Base-by-base conservation (phyloP, 2,797 vertebrate genomes). In the Remorina albescens region DNA sequence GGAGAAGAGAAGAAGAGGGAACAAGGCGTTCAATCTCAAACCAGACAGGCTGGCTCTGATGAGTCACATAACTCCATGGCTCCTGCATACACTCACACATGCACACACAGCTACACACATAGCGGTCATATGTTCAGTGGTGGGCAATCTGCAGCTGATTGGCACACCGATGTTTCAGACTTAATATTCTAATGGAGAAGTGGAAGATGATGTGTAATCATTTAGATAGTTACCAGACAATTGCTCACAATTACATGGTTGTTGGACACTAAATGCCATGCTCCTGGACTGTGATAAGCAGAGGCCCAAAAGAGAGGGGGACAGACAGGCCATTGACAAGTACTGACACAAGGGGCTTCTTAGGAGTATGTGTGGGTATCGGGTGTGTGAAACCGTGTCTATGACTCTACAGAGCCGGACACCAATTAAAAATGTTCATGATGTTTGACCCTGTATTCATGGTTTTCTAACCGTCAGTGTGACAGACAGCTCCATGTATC, bases 391-490 rank as follows among this genome's bases (percentile, higher is more conserved):
- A 19, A 75, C 6, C 62, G 39, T 57, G 57, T 32, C 50, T 26
- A 23, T 32, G 58, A 59, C 54, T 59, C 66, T 50, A 49, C 51
- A 44, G 56, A 87, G 74, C 81, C 81, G 77, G 72, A 88, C 83
- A 85, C 72, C 87, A 89, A 88, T 91, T 91, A 91, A 84, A 88
- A 87, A 87, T 86, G 80, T 87, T 90, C 86, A 89, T 78, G 86
- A 83, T 80, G 81, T 85, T 83, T 85, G 86, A 88, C 72, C 88
- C 76, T 79, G 88, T 81, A 89, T 79, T 80, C 75, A 63, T 34
- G 68, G 78, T 84, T 87, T 85, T 80, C 78, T 64, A 78, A 63
- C 66, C 5, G 69, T 74, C 80, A 67, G 67, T 54, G 74, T 53
- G 69, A 86, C 82, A 88, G 81, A 68, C 56, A 71, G 61, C 41